These are phyloP conservation scores for Amphiprion ocellaris DNA, from an alignment of 2,113 vertebrate genomes.

Conservation along the genomic window DNA sequence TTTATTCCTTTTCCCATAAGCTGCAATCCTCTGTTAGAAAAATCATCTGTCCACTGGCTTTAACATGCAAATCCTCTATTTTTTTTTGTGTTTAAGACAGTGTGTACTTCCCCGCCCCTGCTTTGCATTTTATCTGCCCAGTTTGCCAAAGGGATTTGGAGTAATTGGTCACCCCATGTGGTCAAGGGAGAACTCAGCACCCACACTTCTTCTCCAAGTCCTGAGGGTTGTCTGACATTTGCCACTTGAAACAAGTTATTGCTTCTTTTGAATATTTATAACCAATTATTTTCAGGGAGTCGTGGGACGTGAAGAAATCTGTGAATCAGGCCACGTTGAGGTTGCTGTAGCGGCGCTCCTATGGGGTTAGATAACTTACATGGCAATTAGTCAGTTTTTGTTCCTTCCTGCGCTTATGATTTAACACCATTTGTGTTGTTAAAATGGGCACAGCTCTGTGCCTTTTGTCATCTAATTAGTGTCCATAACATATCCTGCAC, in stretches of 20 bases:
- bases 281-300: constrained; percentile 37
- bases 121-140: neutral
- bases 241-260: constrained; percentile 3
- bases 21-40: no score
- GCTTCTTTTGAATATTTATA: constrained; percentile 59
- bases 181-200: neutral
- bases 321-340: neutral
- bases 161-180: constrained; percentile 33
- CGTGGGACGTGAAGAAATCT: neutral
- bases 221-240: constrained; percentile 16
- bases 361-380: neutral
- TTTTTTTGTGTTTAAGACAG: neutral
- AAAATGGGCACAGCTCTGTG: neutral
- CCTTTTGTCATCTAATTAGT: constrained; percentile 25
- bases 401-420: neutral
- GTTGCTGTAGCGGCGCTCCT: neutral
- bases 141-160: constrained; percentile 8
- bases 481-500: neutral
- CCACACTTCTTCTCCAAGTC: neutral
- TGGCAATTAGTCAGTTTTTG: neutral
- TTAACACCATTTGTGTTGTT: neutral
- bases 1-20: neutral
- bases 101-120: neutral
- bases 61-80: no score
- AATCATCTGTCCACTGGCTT: neutral